A percentile compares a stretch with the other conserved stretches of the same genome.
Conservation (phyloP, 2,797 vertebrate genomes). For the Girardinus metallicus region DNA sequence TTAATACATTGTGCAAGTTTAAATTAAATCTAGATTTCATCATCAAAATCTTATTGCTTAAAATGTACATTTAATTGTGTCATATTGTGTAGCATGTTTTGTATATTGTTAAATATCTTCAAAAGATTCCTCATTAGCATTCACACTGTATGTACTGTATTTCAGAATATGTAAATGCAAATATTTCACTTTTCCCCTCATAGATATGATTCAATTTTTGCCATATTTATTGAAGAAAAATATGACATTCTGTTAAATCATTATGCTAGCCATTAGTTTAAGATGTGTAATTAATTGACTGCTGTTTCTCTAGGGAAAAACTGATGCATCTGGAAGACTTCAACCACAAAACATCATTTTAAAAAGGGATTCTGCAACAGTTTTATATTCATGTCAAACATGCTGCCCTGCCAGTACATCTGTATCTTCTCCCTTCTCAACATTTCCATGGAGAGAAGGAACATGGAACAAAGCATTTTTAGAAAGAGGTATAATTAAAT, state of each 20-base stretch:
- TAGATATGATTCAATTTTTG: background rate
- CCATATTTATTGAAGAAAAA: background rate
- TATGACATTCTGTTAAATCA: background rate
- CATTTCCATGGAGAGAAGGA: background rate
- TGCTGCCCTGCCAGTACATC: background rate
- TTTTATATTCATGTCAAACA: background rate
- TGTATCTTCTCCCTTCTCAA: background rate
- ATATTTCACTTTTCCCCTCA: background rate
- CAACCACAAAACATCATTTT: slow-evolving; percentile 8
- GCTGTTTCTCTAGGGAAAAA: background rate
- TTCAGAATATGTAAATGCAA: background rate
- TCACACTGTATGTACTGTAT: background rate
- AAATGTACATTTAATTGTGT: background rate
- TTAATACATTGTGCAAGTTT: background rate
- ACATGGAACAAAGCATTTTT: background rate
- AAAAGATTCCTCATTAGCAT: background rate
- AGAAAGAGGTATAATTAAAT: background rate
- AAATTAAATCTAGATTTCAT: background rate
- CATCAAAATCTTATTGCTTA: background rate
- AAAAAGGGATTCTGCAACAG: background rate
- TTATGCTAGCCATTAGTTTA: slow-evolving; percentile 10
- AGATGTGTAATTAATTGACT: background rate
- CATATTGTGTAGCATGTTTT: background rate
- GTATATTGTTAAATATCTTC: background rate
- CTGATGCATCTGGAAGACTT: slow-evolving; percentile 14